Conservation (phyloP, 1,140 invertebrate species). For the Anthonomus grandis region DNA sequence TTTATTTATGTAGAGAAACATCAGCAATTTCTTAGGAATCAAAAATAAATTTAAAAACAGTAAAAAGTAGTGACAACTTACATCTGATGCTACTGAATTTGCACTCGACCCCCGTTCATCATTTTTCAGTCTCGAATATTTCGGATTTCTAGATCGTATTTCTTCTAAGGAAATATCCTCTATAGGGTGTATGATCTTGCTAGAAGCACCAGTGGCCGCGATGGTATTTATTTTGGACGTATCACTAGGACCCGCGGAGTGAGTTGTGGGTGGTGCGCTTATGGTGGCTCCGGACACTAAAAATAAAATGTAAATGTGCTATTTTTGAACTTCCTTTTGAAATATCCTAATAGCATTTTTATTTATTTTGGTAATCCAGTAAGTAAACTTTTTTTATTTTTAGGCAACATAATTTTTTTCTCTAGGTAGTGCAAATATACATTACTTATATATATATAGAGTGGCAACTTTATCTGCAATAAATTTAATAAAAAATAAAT, state of each 20-base stretch:
- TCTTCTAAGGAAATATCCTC: conserved; percentile 94
- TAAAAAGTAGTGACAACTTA: no score
- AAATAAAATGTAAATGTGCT: background rate
- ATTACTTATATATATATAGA: no score
- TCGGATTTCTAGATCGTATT: conserved; percentile 70
- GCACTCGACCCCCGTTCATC: conserved; percentile 35
- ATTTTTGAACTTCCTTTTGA: no score
- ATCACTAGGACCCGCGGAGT: conserved; percentile 47
- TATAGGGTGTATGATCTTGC: conserved; percentile 90
- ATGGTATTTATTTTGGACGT: conserved; percentile 69
- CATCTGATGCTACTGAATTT: conserved; percentile 38
- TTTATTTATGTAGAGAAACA: no score
- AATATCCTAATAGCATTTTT: no score
- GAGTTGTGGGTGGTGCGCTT: conserved; percentile 64
- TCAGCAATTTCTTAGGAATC: no score
- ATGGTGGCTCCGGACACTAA: conserved; percentile 58
- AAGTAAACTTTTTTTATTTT: no score
- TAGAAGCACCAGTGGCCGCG: conserved; percentile 75
- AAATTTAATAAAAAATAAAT: no score
- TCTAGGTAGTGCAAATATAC: no score
- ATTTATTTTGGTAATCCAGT: no score
- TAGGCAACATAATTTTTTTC: no score
- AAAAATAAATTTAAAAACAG: conserved; percentile 1
- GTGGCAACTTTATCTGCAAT: no score
- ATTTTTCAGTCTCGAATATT: conserved; percentile 58